Conservation (phyloP, 2,888 invertebrate genomes). For the Minunthozetes semirufus region DNA sequence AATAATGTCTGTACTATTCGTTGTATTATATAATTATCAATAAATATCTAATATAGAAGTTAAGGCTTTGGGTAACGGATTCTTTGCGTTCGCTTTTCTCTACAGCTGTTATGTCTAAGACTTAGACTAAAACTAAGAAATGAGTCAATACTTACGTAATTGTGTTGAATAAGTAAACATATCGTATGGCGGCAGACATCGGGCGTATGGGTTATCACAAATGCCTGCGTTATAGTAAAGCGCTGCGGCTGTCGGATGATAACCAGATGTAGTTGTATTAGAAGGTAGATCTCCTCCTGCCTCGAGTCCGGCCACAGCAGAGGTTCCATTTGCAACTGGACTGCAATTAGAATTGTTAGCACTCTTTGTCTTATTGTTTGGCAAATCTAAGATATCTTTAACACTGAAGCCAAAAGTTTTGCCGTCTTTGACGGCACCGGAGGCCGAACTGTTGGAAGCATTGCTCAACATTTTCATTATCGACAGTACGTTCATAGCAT, state of each 20-base stretch:
- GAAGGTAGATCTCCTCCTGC: constrained; percentile 5
- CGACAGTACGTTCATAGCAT: constrained; percentile 25
- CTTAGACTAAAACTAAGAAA: neutral
- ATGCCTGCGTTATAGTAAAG: constrained; percentile 17
- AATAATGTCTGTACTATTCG: neutral
- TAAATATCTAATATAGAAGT: neutral
- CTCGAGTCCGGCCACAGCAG: neutral
- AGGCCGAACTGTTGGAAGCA: neutral
- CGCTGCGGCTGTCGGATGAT: constrained; percentile 8
- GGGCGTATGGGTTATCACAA: constrained; percentile 30
- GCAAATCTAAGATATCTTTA: constrained; percentile 84
- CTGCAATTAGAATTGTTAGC: constrained; percentile 10
- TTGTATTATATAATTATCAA: neutral
- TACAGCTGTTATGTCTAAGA: constrained; percentile 5
- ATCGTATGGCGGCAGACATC: constrained; percentile 14
- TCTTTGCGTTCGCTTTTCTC: neutral
- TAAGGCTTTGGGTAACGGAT: neutral
- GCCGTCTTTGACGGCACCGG: neutral
- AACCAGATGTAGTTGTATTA: neutral
- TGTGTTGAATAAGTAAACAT: constrained; percentile 15
- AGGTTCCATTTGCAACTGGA: neutral
- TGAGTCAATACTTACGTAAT: constrained; percentile 23
- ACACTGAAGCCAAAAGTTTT: constrained; percentile 65
- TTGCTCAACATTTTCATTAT: constrained; percentile 22
- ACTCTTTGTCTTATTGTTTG: constrained; percentile 50